Base-by-base conservation (phyloP, 2,797 vertebrate species). In the Oophaga sylvatica region DNA sequence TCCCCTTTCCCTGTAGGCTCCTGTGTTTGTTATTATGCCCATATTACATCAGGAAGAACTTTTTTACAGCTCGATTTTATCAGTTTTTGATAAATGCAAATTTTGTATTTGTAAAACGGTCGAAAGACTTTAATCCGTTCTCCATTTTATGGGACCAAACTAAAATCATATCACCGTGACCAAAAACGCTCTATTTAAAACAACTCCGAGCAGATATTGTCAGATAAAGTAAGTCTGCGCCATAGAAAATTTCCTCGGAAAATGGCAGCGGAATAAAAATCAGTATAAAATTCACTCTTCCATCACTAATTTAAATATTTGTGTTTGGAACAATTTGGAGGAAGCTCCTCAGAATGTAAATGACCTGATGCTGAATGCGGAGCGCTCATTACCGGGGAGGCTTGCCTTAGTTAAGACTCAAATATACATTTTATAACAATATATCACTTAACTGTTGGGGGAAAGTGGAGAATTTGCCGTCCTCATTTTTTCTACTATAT, bases 251-350 rank as follows among this genome's bases (percentile, higher is more conserved):
- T 68, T 31, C 53, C 71, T 56, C 13, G 15, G 81, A 83, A 82
- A 79, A 84, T 82, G 31, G 87, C 70, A 62, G 57, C 35, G 35
- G 75, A 83, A 87, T 78, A 83, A 87, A 83, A 83, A 75, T 68
- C 73, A 41, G 86, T n/a, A 78, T 82, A 71, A 88, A 80, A 79
- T 84, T 67, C 81, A 68, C 87, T 88, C 71, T 84, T 53, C 75
- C 87, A 73, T 88, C 75, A 83, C 87, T 83, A 88, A 88, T 88
- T 88, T 88, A 68, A 80, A 88, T 88, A 71, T 83, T 87, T 83
- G 73, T 83, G 73, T 87, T 83, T 84, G 73, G 81, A 59, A 71
- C 71, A 71, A 88, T 80, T 80, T 84, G 53, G 73, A 84, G 67
- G 60, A 22, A 88, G 76, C 75, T 60, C 68, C 65, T 88, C 81